Evolutionary conservation across 2,888 invertebrate genomes (phyloP), one percentile per base, ranked within the genome.

Genomic region (Orgyia antiqua): DNA sequence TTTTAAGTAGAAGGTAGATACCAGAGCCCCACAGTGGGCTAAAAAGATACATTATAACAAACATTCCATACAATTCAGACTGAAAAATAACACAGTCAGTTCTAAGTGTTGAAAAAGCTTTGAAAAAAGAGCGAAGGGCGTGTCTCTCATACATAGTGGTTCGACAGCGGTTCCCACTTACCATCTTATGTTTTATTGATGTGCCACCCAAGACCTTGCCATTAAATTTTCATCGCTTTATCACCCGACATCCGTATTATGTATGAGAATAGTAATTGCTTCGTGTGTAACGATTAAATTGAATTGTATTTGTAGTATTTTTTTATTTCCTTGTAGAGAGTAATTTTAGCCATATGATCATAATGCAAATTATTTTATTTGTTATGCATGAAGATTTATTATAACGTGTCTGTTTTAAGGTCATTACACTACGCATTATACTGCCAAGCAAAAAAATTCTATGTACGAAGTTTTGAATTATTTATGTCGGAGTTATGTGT

Each of bases 101-200:
- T 15, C 20, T n/a, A n/a, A n/a, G n/a, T n/a, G n/a, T n/a, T n/a
- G n/a, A 24, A 24, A 13, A 24, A n/a, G n/a, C 13, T 49, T 45
- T 44, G 51, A 55, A 55, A 58, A 63, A 65, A 49, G 42, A 41
- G 12, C 24, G 18, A 11, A 23, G 27, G 52, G 52, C 39, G 47
- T 41, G 24, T 33, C 33, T 33, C 34, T 44, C 43, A 42, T 48
- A 42, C 43, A 47, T 57, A 58, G 59, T 52, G 56, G 58, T 61
- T 60, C 60, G 55, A 78, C 75, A 73, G 58, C 50, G 67, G 56
- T 69, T 60, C 50, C 64, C 70, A 71, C 76, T 80, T 73, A 70
- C 58, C 65, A 66, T 62, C 65, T 53, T 32, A 80, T 82, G 78
- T 72, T 68, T 79, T 79, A 82, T 79, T 63, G 66, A 78, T 78